A percentile compares a stretch with the other conserved stretches of the same genome.
Evolutionary conservation across 2,797 vertebrate species (phyloP).

Genomic region (Esox lucius): DNA sequence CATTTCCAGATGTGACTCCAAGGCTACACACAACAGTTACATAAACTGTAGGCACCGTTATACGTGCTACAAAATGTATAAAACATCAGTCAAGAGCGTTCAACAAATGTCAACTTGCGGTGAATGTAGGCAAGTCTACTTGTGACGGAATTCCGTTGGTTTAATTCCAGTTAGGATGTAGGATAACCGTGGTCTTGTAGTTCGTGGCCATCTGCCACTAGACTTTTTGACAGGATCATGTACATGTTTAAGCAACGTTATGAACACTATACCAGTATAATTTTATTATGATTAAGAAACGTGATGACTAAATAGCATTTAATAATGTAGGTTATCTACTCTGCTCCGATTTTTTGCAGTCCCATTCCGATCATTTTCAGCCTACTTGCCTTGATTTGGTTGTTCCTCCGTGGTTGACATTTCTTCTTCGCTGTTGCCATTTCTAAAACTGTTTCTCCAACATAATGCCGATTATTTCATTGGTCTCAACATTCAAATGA

Average conservation of each 20-base stretch:
- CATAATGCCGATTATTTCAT: conserved; percentile 1
- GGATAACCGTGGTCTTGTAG: background rate
- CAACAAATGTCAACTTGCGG: background rate
- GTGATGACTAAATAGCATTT: background rate
- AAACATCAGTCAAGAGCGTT: background rate
- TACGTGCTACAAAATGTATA: background rate
- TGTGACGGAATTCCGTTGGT: background rate
- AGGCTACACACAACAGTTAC: background rate
- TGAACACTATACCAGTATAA: background rate
- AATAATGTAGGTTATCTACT: background rate
- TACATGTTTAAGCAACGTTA: background rate
- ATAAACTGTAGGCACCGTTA: background rate
- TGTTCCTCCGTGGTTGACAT: conserved; percentile 52
- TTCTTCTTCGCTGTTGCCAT: conserved; percentile 54
- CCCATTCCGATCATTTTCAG: background rate
- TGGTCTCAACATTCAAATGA: background rate
- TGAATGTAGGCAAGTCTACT: background rate
- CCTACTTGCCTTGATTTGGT: conserved; percentile 66
- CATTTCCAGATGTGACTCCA: background rate
- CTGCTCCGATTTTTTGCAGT: background rate
- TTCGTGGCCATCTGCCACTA: background rate
- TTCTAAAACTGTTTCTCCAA: conserved; percentile 39
- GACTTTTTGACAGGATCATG: background rate
- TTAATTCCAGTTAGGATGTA: background rate
- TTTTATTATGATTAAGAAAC: background rate